Evolutionary conservation across 2,797 vertebrate species (phyloP).

Genomic region (Mormyrops boulengeri): DNA sequence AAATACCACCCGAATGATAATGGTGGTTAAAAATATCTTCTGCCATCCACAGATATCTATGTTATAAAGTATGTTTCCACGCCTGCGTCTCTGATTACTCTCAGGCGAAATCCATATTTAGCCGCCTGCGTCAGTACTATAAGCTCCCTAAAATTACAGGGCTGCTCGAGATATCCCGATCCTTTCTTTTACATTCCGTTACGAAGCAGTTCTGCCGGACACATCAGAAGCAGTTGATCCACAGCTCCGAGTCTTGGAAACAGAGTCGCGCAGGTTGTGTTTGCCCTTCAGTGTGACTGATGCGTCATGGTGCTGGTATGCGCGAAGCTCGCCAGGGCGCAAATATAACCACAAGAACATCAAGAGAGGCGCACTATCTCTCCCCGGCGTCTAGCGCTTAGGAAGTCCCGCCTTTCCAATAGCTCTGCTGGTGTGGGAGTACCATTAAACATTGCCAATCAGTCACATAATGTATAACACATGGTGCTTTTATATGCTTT

Average conservation of each 20-base stretch:
- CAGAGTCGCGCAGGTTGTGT: neutral
- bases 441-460: neutral
- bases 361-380: neutral
- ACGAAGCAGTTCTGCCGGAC: neutral
- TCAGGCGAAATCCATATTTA: constrained; percentile 46
- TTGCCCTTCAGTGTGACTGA: neutral
- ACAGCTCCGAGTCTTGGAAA: constrained; percentile 4
- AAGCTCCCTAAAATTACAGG: constrained; percentile 58
- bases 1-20: constrained; percentile 67
- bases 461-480: neutral
- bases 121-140: constrained; percentile 54
- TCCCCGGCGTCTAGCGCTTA: neutral
- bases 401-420: constrained; percentile 4
- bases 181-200: constrained; percentile 21
- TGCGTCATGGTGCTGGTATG: constrained; percentile 34
- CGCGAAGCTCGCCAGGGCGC: constrained; percentile 2
- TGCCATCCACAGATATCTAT: constrained; percentile 58
- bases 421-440: neutral
- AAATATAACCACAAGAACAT: neutral
- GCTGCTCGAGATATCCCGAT: constrained; percentile 46
- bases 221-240: constrained; percentile 7
- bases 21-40: constrained; percentile 68
- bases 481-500: neutral
- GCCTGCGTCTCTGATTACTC: constrained; percentile 39
- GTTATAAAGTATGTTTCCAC: constrained; percentile 53